Base-by-base conservation (phyloP, 30 jellyfish, hydroid and myxozoan species). In the Hydra vulgaris region DNA sequence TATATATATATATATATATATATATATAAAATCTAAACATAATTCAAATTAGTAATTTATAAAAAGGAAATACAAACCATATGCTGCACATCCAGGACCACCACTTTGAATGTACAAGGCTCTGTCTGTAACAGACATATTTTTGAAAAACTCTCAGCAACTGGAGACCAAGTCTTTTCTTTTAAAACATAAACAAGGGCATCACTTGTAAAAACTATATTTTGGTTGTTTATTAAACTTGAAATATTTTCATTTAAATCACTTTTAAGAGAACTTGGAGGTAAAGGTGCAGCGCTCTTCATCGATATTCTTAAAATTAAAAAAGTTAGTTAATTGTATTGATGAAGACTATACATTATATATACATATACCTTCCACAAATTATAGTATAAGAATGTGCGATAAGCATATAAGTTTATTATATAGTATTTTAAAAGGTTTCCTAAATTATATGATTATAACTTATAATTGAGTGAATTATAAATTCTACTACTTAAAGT, bases 271-370 rank as follows among this genome's bases (percentile, higher is more conserved):
- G 71, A 27, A 75, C 83, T 71, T 1, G 83, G 83, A 25, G 83
- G 83, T 25, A 70, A 70, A 7, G 83, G 83, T 8, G 83, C 83
- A 17, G 83, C 72, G 54, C 72, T 70, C 76, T 75, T 75, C 83
- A 75, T 75, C 12, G 61, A 40, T 40, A 40, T 3, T 40, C 61
- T 40, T 40, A 40, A 40, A 40, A 40, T 3, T 3, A 40, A 40
- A 40, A 40, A 3, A 40, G 61, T 40, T 40, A 40, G 5, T 40
- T 40, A 40, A 40, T n/a, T n/a, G n/a, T n/a, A n/a, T n/a, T n/a
- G n/a, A n/a, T n/a, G n/a, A n/a, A n/a, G n/a, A n/a, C n/a, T n/a
- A n/a, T n/a, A n/a, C n/a, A n/a, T n/a, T n/a, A n/a, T n/a, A n/a
- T n/a, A n/a, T n/a, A n/a, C n/a, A n/a, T n/a, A n/a, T n/a, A n/a